These are phyloP conservation scores for Pedionomus torquatus DNA, from an alignment of 2,113 vertebrate species.

Conservation along the genomic window DNA sequence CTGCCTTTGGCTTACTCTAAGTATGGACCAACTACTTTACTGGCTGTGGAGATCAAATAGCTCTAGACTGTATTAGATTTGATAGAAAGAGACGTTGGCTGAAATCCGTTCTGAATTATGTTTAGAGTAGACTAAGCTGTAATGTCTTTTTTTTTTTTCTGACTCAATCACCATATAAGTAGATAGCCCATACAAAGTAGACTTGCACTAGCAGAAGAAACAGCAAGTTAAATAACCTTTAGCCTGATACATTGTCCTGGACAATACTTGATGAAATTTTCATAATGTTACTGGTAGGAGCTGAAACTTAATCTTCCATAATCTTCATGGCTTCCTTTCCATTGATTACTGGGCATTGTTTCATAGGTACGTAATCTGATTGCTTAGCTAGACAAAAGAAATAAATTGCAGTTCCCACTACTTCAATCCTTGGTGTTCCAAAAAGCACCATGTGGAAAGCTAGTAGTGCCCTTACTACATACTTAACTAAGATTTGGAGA, in stretches of 20 bases:
- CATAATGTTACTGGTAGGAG: not conserved
- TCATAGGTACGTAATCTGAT: not conserved
- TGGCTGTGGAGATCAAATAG: not conserved
- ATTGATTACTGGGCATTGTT: not conserved
- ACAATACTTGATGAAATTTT: not conserved
- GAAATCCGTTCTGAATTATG: not conserved
- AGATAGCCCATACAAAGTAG: not conserved
- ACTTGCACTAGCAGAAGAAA: not conserved
- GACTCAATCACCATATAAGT: not conserved
- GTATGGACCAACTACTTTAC: not conserved
- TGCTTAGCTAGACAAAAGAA: not conserved
- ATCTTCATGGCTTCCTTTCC: not conserved
- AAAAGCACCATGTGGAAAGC: not conserved
- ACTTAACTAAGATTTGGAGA: not conserved
- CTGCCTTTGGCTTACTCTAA: not conserved
- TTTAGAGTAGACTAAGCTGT: not conserved
- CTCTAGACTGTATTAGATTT: not conserved
- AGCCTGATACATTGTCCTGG: not conserved
- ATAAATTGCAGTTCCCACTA: not conserved
- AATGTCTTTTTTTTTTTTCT: not conserved
- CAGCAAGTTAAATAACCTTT: not conserved
- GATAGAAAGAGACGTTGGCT: not conserved
- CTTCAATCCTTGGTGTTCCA: not conserved
- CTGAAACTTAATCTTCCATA: not conserved
- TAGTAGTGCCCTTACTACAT: not conserved